phyloP scores from a whole-genome alignment of 2,113 vertebrate genomes.

The Tachycineta bicolor region DNA sequence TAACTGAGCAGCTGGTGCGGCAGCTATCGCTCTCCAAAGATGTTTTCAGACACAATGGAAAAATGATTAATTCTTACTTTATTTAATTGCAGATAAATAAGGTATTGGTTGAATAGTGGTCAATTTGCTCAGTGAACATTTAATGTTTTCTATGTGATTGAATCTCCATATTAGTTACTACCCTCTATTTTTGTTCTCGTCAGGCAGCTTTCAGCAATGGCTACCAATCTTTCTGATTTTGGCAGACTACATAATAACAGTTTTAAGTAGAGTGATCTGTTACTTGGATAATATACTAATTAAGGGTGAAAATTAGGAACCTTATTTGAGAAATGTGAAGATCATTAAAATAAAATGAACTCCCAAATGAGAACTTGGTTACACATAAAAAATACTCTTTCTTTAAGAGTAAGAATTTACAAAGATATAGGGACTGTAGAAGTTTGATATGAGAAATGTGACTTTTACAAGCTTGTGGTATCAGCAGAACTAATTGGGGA shows the following conservation, averaged over 20 bases:
- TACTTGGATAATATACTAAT: constrained; percentile 6
- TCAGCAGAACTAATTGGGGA: background rate
- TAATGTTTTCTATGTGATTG: constrained; percentile 5
- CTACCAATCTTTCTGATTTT: background rate
- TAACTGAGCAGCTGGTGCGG: background rate
- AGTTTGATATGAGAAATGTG: background rate
- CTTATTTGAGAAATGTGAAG: constrained; percentile 15
- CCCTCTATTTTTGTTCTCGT: background rate
- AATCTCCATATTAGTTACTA: background rate
- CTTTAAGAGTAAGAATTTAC: background rate
- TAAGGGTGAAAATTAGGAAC: background rate
- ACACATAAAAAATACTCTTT: background rate
- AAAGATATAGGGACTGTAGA: background rate
- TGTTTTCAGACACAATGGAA: background rate
- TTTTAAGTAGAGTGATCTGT: background rate
- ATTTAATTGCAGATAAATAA: constrained; percentile 15
- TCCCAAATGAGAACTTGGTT: background rate
- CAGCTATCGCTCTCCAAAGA: background rate
- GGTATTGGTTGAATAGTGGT: background rate
- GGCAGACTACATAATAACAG: background rate
- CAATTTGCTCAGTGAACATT: background rate
- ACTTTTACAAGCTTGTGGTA: background rate
- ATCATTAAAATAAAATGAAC: constrained; percentile 1
- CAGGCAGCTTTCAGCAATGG: background rate
- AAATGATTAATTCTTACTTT: background rate